Evolutionary conservation across 64 coral and sea anemone species (phyloP), one percentile per base, ranked within the genome.

Genomic region (Montipora cactus): DNA sequence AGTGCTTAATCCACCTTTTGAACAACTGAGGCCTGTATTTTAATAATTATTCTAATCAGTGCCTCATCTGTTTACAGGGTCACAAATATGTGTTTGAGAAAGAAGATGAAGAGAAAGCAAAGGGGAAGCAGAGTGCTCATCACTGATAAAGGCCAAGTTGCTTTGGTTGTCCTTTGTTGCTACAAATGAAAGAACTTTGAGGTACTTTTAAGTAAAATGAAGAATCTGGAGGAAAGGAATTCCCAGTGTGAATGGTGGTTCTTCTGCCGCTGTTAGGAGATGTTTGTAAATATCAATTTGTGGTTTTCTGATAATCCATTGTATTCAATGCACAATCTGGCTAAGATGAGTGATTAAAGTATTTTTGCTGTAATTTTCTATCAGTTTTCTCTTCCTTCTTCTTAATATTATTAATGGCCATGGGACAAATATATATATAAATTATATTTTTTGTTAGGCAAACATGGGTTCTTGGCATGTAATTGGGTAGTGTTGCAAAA

Each of bases 81-180:
- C 82, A 86, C 47, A 86, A 86, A 67, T 48, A 71, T 71, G 16
- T 86, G 19, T 86, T 71, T 86, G 82, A 86, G 45, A 47, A 70
- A 64, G 82, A 86, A 12, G 82, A 86, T 86, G 82, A 66, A 47
- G 82, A 86, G 19, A 86, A 86, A 71, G 82, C 62, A 22, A 72
- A 49, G 2, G 5, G 50, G 16, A 86, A 86, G 44, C 14, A 22
- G 10, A 21, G n/a, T 19, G 82, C 16, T 6, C 66, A 86, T 50
- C 82, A 86, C 6, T 86, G 66, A 86, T 18, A 22, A 19, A 51
- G 49, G 1, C 5, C 7, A 1, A 5, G 74, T 7, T 46, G 28
- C 74, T 47, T 44, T 69, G 59, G 44, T 84, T 2, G 64, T 47
- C 9, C 25, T 13, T n/a, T 46, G 10, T 48, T 11, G 46, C 15